Conservation (phyloP, 2,113 vertebrate genomes). For the Dipodomys merriami region DNA sequence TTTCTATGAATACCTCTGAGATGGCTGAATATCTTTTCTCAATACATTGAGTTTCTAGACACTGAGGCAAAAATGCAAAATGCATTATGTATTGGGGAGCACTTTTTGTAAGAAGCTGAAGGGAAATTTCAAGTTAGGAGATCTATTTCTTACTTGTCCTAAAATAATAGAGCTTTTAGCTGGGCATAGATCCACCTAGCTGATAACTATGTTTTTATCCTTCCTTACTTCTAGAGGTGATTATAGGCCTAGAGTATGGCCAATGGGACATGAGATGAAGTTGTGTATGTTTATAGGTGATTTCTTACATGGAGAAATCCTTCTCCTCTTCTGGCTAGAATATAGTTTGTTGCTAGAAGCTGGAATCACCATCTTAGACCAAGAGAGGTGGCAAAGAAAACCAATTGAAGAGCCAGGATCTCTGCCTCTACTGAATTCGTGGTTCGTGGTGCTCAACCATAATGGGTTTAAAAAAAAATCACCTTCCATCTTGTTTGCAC, state of each 20-base stretch:
- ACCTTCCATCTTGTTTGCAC: neutral
- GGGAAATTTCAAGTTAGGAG: neutral
- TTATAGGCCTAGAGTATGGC: neutral
- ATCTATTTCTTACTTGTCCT: neutral
- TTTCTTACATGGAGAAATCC: neutral
- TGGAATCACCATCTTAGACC: neutral
- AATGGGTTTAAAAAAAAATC: neutral
- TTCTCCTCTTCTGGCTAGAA: neutral
- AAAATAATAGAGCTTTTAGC: neutral
- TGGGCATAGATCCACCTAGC: neutral
- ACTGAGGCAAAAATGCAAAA: slow-evolving; percentile 37
- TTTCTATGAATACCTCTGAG: neutral
- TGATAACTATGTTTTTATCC: neutral
- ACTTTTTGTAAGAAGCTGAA: neutral
- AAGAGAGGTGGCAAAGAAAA: neutral
- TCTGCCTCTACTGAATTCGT: neutral
- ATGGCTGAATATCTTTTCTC: neutral
- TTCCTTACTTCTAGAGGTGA: neutral
- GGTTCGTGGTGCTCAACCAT: neutral
- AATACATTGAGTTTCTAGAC: slow-evolving; percentile 7
- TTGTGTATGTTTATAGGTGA: neutral
- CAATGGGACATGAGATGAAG: neutral
- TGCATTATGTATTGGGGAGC: neutral
- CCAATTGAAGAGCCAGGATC: neutral
- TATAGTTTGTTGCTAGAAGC: neutral